Conservation (phyloP, 2,113 vertebrate species). For the Ophiodon elongatus region DNA sequence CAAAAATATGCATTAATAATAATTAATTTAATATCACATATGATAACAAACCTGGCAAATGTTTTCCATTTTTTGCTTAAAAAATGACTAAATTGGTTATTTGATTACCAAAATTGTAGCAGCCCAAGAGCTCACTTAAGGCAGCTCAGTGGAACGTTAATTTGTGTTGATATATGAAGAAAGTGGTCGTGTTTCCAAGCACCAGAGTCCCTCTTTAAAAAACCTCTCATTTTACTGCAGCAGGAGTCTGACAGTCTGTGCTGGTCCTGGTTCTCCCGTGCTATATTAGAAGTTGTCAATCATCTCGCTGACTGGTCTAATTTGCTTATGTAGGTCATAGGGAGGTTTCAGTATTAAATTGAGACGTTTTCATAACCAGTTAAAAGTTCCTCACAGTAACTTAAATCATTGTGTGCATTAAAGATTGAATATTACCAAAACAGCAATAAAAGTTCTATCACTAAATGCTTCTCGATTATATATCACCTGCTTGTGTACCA, state of each 20-base stretch:
- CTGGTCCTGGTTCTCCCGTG: not conserved
- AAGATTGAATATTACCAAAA: not conserved
- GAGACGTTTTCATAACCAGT: not conserved
- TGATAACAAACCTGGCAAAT: not conserved
- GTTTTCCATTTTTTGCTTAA: not conserved
- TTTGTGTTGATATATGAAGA: too few species aligned
- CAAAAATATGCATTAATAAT: not conserved
- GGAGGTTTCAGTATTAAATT: not conserved
- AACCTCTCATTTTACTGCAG: not conserved
- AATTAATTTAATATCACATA: not conserved
- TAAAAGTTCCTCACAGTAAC: not conserved
- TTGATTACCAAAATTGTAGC: too few species aligned
- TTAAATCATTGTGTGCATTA: not conserved
- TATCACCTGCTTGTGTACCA: not conserved
- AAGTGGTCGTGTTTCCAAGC: too few species aligned
- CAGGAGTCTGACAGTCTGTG: not conserved
- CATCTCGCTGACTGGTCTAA: not conserved
- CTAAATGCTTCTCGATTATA: not conserved
- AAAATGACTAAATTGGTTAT: too few species aligned
- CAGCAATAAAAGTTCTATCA: not conserved
- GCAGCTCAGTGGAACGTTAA: too few species aligned
- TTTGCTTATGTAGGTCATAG: not conserved
- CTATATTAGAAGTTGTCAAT: not conserved
- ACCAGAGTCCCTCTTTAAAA: not conserved
- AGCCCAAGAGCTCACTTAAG: too few species aligned